Evolutionary conservation across 2,797 vertebrate genomes (phyloP), one percentile per base, ranked within the genome.

Genomic region (Hydrocynus forskahlii): DNA sequence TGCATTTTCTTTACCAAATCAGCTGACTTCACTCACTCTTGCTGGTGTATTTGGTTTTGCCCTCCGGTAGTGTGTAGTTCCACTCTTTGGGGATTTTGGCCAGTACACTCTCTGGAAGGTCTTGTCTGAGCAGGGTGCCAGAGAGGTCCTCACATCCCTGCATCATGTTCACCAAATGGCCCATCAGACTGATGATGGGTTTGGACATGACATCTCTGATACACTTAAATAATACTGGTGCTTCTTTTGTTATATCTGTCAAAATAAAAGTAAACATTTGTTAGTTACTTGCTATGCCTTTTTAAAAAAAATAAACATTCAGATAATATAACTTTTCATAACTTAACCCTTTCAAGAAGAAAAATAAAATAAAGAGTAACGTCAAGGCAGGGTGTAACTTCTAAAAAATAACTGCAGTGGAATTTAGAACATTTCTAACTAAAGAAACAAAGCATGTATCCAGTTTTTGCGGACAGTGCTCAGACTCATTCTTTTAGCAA

Each of bases 31-130:
- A 89, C 91, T 7, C 92, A 97, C 97, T 92, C 90, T 94, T 96
- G 16, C 85, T 88, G 71, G 86, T 75, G 64, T 95, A 93, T 82
- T 91, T 95, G 71, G 86, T 89, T 81, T 84, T 90, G 78, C 88
- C 84, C 82, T 96, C 93, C 70, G 85, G 86, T 25, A 93, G 87
- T 43, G 81, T 86, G 68, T 97, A 97, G 89, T 95, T 96, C 97
- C 97, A 99, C 77, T 96, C 95, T 84, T 93, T 96, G 0, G 98
- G 97, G 86, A 99, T 87, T 17, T 95, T 97, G 74, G 93, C 90
- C 79, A 95, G 88, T 78, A 99, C 85, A 68, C 83, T 87, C 83
- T 96, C 94, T 45, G 96, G 96, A 87, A 96, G 59, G 59, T 83
- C 90, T 78, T 81, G 89, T 82, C 91, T 94, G 74, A 91, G 88